phyloP scores from a whole-genome alignment of 2,888 invertebrate genomes.

The Calameuta pallipes region DNA sequence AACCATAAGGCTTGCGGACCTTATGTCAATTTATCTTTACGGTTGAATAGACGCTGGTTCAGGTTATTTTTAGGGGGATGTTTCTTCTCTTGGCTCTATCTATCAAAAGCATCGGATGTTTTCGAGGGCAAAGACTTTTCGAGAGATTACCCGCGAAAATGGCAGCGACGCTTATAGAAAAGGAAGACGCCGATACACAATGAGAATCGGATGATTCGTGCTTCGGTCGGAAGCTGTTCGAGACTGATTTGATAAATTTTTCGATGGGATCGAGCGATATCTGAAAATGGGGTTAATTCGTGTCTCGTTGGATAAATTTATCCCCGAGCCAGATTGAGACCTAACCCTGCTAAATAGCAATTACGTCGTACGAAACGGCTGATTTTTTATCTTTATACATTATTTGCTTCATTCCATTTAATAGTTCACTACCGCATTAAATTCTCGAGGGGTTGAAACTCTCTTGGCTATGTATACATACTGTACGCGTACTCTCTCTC shows the following conservation, averaged over 20 bases:
- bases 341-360: not conserved
- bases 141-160: not conserved
- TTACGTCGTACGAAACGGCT: not conserved
- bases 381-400: slow-evolving; percentile 16
- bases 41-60: slow-evolving; percentile 2
- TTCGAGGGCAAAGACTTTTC: not conserved
- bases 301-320: not conserved
- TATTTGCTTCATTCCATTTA: slow-evolving; percentile 39
- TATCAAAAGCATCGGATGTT: not conserved
- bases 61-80: not conserved
- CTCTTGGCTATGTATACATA: slow-evolving; percentile 19
- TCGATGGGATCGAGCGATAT: not conserved
- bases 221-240: not conserved
- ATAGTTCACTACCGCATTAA: slow-evolving; percentile 39
- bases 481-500: not conserved
- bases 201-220: not conserved
- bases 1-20: slow-evolving; percentile 42
- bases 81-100: not conserved
- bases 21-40: slow-evolving; percentile 50
- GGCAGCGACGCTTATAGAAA: not conserved
- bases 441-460: slow-evolving; percentile 32
- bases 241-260: not conserved
- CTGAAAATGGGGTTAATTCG: not conserved
- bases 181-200: not conserved
- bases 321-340: not conserved